Evolutionary conservation across 2,113 vertebrate genomes (phyloP), one percentile per base, ranked within the genome.

Genomic region (Paraplagusia blochii): DNA sequence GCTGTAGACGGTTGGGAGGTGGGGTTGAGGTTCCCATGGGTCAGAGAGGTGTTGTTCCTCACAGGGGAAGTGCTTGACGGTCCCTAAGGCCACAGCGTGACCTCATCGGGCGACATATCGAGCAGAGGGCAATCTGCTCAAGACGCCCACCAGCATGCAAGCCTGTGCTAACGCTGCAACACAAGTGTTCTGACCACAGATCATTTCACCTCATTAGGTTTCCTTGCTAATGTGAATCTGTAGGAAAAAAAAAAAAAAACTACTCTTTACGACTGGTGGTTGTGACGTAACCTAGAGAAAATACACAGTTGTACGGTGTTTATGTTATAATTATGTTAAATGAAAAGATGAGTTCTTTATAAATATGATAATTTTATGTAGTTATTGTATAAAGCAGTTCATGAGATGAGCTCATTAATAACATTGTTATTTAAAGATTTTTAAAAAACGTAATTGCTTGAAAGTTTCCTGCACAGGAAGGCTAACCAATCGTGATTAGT

Each of bases 31-130:
- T 82, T 87, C 80, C 76, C 83, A 84, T 74, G 71, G 85, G 88
- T 87, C 85, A 84, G 33, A 69, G 63, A 54, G 14, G 62, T 83
- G 82, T 77, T 87, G 80, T 81, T 81, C 72, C 64, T 77, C 67
- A 54, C 45, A 79, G 57, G 54, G 78, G 74, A 84, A 83, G 69
- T 80, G 74, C 69, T 75, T 47, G 36, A 69, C 66, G 83, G 72
- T 79, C 77, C 66, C 73, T 0, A 58, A 78, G 68, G 80, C 75
- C 81, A 84, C 65, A 43, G 54, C 66, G 59, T 84, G 85, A 88
- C 87, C 84, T 87, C 80, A 77, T 58, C 70, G 35, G 72, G 68
- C 51, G 57, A 81, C 65, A 58, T 76, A 76, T 76, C n/a, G 58
- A 77, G 53, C 81, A 76, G 56, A 66, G 75, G 72, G 58, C 75